These are phyloP conservation scores for Potamarius usumacintae DNA, from an alignment of 2,113 vertebrate species.

Conservation along the genomic window DNA sequence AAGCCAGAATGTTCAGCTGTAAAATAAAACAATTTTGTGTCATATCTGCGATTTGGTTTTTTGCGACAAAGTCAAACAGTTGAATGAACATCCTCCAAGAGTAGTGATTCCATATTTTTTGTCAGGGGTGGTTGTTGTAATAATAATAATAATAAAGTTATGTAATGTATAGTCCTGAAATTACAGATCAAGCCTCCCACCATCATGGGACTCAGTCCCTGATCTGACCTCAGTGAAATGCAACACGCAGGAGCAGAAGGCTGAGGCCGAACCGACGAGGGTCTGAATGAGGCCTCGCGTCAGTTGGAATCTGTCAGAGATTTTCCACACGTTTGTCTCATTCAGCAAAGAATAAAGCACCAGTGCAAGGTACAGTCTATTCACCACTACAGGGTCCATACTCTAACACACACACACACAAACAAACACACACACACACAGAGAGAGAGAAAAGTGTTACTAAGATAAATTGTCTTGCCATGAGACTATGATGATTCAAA, in stretches of 20 bases:
- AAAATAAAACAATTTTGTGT: too few species aligned
- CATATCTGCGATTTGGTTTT: too few species aligned
- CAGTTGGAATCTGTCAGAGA: conserved; percentile 85
- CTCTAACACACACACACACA: conserved; percentile 66
- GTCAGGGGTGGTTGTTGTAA: too few species aligned
- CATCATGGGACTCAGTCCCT: not conserved
- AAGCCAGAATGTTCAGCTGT: too few species aligned
- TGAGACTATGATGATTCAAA: not conserved
- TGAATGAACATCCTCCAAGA: too few species aligned
- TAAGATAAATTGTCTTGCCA: not conserved
- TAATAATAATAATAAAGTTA: too few species aligned
- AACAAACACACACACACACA: not conserved
- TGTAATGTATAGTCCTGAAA: too few species aligned
- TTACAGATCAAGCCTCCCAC: not conserved
- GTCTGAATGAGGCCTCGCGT: conserved; percentile 86
- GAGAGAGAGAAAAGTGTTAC: not conserved
- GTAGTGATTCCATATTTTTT: too few species aligned
- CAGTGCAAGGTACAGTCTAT: conserved; percentile 84
- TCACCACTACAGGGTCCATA: conserved; percentile 72
- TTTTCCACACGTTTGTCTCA: conserved; percentile 85
- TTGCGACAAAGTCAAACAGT: too few species aligned
- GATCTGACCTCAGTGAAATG: conserved; percentile 89
- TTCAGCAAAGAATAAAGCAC: conserved; percentile 84
- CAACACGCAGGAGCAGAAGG: conserved; percentile 87
- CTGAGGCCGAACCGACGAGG: conserved; percentile 83